phyloP scores from a whole-genome alignment of 2,888 invertebrate genomes.

The Dione juno region DNA sequence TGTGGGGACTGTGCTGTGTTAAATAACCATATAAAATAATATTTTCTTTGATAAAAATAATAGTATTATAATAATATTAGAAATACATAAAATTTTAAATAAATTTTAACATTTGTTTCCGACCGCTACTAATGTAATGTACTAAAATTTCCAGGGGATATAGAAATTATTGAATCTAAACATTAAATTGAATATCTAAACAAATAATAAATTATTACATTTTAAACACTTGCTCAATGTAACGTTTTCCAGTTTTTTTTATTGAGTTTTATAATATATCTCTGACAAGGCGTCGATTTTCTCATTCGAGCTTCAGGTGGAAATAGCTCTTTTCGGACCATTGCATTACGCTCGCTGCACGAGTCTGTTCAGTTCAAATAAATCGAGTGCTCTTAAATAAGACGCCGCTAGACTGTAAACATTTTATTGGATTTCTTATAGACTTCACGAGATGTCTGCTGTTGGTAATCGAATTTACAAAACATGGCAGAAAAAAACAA shows the following conservation, averaged over 20 bases:
- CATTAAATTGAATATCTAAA: no score
- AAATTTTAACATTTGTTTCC: no score
- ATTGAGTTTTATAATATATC: constrained; percentile 37
- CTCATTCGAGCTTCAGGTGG: constrained; percentile 59
- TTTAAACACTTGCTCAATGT: no score
- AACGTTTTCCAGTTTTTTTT: no score
- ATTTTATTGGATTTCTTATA: constrained; percentile 51
- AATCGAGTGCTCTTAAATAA: constrained; percentile 59
- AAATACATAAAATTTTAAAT: not conserved
- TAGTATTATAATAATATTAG: not conserved
- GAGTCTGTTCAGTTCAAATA: constrained; percentile 61
- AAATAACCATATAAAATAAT: not conserved
- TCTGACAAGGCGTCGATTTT: constrained; percentile 55
- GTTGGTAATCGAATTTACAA: constrained; percentile 37
- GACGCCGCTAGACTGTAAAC: constrained; percentile 50
- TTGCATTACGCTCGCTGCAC: constrained; percentile 56
- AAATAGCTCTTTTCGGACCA: constrained; percentile 67
- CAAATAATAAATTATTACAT: no score
- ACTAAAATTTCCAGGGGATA: no score
- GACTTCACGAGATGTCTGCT: constrained; percentile 39
- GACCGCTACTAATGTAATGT: no score
- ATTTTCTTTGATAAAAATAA: not conserved
- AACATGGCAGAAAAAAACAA: not conserved
- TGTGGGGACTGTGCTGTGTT: not conserved
- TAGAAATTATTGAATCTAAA: no score